A percentile compares a stretch with the other conserved stretches of the same genome.
These are phyloP conservation scores for Dromas ardeola DNA, from an alignment of 2,113 vertebrate genomes.

Conservation along the genomic window DNA sequence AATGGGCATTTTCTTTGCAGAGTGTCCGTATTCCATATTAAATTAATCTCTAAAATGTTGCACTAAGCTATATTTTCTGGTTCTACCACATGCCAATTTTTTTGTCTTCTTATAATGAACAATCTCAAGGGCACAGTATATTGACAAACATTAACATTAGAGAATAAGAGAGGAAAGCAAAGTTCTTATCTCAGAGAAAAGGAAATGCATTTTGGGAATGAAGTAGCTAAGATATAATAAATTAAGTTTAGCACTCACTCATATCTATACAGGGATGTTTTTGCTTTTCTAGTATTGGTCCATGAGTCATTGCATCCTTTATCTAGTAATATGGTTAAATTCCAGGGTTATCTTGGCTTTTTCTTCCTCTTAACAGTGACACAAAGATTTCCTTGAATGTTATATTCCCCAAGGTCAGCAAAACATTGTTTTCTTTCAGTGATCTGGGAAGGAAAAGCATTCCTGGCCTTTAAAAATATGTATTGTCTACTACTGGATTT, in stretches of 20 bases:
- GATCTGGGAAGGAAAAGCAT: conserved; percentile 13
- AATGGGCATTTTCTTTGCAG: neutral
- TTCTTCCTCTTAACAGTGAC: neutral
- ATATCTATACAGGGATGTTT: neutral
- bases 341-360: conserved; percentile 19
- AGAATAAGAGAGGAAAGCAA: conserved; percentile 9
- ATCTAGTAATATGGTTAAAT: conserved; percentile 14
- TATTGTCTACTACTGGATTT: neutral
- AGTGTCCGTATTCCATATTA: neutral
- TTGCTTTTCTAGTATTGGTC: neutral
- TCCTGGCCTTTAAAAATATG: neutral
- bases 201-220: conserved; percentile 32
- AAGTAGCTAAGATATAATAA: conserved; percentile 1
- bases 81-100: neutral
- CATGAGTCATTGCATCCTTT: neutral
- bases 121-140: neutral
- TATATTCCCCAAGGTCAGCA: conserved; percentile 16
- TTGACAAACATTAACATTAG: neutral
- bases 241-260: neutral
- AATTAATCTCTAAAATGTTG: neutral
- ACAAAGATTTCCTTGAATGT: neutral
- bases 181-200: conserved; percentile 22
- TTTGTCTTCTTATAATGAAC: neutral
- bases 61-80: neutral
- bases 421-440: neutral